Evolutionary conservation across 2,797 vertebrate species (phyloP).

Genomic region (Enteromius radiatus): DNA sequence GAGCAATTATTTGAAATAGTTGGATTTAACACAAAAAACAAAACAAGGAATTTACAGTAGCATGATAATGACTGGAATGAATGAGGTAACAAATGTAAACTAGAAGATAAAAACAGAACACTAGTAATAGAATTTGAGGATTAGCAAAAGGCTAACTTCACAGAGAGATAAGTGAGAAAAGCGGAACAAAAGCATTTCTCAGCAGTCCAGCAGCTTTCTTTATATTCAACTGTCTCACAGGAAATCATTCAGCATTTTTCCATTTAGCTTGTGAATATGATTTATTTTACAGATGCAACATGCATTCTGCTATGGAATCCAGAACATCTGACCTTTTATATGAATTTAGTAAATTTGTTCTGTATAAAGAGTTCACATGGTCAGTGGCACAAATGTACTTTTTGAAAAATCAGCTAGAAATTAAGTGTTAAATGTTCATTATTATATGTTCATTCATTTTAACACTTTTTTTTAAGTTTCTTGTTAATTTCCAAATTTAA

Average conservation of each 20-base stretch:
- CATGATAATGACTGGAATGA: conserved; percentile 1
- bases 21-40: background rate
- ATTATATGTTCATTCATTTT: too few relatives aligned
- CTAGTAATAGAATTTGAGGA: conserved; percentile 23
- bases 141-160: background rate
- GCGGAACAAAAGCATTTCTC: background rate
- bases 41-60: background rate
- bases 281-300: background rate
- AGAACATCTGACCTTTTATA: background rate
- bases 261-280: background rate
- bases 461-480: background rate
- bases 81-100: background rate
- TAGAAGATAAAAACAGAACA: background rate
- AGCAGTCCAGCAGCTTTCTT: background rate
- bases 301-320: background rate
- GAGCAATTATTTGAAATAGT: background rate
- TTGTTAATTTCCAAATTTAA: background rate
- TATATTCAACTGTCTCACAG: too few relatives aligned
- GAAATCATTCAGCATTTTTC: background rate
- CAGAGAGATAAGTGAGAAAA: background rate
- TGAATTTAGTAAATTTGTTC: background rate
- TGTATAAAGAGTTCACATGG: background rate
- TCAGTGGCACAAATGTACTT: background rate
- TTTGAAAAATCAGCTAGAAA: background rate
- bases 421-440: background rate